Evolutionary conservation across 2,113 vertebrate genomes (phyloP), one percentile per base, ranked within the genome.

Genomic region (Actinemys pallida): DNA sequence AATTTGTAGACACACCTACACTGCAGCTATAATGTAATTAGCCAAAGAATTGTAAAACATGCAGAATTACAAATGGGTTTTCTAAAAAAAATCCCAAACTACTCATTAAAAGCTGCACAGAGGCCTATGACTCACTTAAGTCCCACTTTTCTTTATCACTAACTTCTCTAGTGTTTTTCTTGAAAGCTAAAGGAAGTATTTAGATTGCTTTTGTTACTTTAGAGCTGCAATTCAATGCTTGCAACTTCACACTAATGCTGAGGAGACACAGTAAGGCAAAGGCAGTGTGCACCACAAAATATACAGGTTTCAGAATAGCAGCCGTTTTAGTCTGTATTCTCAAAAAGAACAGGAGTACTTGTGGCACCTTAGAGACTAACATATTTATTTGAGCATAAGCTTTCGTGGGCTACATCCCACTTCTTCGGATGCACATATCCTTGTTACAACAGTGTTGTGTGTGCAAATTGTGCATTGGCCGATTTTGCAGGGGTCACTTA

Each of bases 1-100:
- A 59, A 57, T 17, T 75, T 93, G 84, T 87, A 95, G 90, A 87
- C 57, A 90, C 95, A 14, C 78, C 80, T 91, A 93, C 79, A 97
- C 93, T 90, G 50, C 80, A 87, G 65, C 65, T 94, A 80, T 76
- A 2, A 0, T 52, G 78, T 79, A 96, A 94, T 87, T n/a, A 91
- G 39, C 78, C 72, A 65, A 84, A 2, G 1, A 85, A 89, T 1
- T 1, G 79, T 53, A 86, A 79, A 94, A 86, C 29, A 84, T 65
- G 93, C 80, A 87, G 89, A 96, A 93, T 78, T 87, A 89, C 80
- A 85, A 82, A 57, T 56, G 69, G 39, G 85, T 14, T 54, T 69
- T 94, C 93, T 86, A 86, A 65, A 39, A 93, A 57, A 93, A 93
- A 56, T 50, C 62, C 59, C 31, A 62, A 62, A 35, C 59, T 16